phyloP scores from a whole-genome alignment of 2,888 invertebrate genomes.

The Tinea trinotella region DNA sequence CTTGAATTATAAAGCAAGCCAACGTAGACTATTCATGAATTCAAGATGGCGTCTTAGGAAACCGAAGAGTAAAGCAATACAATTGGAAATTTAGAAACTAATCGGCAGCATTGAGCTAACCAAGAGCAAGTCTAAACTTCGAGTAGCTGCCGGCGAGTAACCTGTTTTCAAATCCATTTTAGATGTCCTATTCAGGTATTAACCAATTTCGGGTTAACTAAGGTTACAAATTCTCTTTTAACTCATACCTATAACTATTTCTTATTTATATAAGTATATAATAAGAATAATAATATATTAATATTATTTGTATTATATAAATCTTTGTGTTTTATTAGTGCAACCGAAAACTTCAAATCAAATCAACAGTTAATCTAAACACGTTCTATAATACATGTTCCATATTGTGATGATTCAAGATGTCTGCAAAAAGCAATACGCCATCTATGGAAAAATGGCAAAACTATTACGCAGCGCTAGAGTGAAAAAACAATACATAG shows the following conservation, averaged over 20 bases:
- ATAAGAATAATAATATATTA: too few relatives aligned
- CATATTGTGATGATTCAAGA: too few relatives aligned
- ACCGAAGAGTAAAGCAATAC: constrained; percentile 1
- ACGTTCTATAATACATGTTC: too few relatives aligned
- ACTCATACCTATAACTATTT: background rate
- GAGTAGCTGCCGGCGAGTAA: constrained; percentile 7
- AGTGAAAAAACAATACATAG: too few relatives aligned
- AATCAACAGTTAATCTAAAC: too few relatives aligned
- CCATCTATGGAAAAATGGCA: too few relatives aligned
- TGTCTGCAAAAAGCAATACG: too few relatives aligned
- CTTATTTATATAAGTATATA: background rate
- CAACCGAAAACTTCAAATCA: too few relatives aligned
- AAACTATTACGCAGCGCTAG: too few relatives aligned
- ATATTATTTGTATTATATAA: too few relatives aligned
- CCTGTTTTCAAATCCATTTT: constrained; percentile 9
- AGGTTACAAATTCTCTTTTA: constrained; percentile 5
- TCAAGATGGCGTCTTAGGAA: constrained; percentile 8
- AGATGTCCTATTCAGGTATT: constrained; percentile 11
- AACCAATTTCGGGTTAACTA: constrained; percentile 8
- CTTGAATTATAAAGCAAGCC: background rate
- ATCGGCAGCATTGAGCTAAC: constrained; percentile 10
- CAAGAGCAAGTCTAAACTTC: constrained; percentile 2
- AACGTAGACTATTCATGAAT: background rate
- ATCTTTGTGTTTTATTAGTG: too few relatives aligned
- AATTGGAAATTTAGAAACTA: constrained; percentile 15